Evolutionary conservation across 2,888 invertebrate species (phyloP).

Genomic region (Sycophila texana): DNA sequence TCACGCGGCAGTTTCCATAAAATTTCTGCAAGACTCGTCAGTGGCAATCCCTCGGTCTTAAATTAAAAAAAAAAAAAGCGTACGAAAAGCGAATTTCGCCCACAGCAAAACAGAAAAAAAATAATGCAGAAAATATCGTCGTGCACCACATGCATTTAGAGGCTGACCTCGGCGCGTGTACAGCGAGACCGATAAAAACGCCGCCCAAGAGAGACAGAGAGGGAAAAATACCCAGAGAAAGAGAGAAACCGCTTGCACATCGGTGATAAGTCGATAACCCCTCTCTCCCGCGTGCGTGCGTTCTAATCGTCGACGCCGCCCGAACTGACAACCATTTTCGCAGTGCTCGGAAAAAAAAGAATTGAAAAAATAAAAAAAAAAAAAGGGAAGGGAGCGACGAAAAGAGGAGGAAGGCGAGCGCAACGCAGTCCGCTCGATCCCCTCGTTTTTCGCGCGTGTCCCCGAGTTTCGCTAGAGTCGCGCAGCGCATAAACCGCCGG

Average conservation of each 20-base stretch:
- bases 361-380: not conserved
- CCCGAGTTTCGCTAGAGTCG: constrained; percentile 4
- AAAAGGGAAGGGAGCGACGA: not conserved
- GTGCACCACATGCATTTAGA: not conserved
- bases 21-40: too few relatives aligned
- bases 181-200: constrained; percentile 7
- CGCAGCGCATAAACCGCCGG: not conserved
- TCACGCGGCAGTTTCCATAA: too few relatives aligned
- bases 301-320: not conserved
- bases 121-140: not conserved
- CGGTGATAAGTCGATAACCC: not conserved
- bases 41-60: too few relatives aligned
- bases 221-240: not conserved
- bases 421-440: not conserved
- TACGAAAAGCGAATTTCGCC: not conserved
- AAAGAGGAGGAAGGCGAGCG: not conserved
- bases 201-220: not conserved
- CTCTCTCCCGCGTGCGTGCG: not conserved
- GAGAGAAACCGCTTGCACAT: not conserved
- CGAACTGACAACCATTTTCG: not conserved
- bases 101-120: not conserved
- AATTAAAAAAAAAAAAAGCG: not conserved
- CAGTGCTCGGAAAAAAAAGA: not conserved
- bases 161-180: not conserved
- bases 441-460: constrained; percentile 7